A percentile compares a stretch with the other conserved stretches of the same genome.
Evolutionary conservation across 2,797 vertebrate genomes (phyloP).

Genomic region (Manis pentadactyla): DNA sequence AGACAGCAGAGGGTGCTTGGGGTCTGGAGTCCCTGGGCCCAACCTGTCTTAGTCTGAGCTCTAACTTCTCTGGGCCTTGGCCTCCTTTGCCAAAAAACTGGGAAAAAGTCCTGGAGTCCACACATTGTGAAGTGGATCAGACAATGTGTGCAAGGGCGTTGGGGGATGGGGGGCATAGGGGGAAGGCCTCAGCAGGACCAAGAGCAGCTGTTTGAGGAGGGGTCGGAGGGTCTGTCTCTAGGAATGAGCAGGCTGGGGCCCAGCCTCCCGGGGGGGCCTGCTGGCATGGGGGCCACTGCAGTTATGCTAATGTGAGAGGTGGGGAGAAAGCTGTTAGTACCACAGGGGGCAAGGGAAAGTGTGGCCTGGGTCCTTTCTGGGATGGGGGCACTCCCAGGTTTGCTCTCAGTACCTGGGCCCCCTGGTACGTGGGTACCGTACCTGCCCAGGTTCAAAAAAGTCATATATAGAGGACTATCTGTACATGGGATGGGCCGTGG

Average conservation of each 20-base stretch:
- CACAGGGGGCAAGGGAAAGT: not conserved
- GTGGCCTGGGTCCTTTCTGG: not conserved
- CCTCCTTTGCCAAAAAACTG: not conserved
- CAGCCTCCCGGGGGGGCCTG: not conserved
- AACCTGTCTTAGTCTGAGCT: too few species aligned
- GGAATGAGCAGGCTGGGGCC: not conserved
- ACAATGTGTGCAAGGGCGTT: not conserved
- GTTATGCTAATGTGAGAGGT: not conserved
- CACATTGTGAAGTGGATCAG: not conserved
- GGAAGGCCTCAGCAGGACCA: not conserved
- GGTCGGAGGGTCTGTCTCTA: not conserved
- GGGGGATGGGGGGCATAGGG: not conserved
- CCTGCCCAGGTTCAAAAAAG: not conserved
- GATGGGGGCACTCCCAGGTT: not conserved
- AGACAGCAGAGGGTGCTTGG: not conserved
- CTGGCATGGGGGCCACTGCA: not conserved
- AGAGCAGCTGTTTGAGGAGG: not conserved
- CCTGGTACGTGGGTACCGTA: not conserved
- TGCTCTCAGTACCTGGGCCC: not conserved
- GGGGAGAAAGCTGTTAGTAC: not conserved
- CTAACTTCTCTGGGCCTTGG: not conserved
- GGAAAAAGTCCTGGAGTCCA: not conserved
- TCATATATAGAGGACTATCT: not conserved
- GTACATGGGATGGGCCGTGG: not conserved
- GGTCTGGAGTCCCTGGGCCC: not conserved